Conservation (phyloP, 2,797 vertebrate species). For the Pygocentrus nattereri region DNA sequence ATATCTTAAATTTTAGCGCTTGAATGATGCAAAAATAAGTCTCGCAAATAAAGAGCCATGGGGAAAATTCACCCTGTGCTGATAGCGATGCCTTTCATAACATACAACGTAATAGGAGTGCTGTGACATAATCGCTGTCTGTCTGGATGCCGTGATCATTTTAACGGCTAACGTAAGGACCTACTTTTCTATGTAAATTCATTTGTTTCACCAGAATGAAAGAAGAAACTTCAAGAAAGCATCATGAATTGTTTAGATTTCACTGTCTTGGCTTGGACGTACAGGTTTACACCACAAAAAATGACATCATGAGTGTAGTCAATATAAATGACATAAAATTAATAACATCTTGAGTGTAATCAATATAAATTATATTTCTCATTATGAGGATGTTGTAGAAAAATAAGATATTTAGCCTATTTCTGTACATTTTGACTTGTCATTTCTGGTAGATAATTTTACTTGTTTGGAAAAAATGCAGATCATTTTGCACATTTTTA, state of each 20-base stretch:
- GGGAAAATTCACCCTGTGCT: conserved; percentile 24
- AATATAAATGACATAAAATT: too few species aligned
- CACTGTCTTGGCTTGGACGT: neutral
- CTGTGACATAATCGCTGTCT: conserved; percentile 8
- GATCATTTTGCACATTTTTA: too few species aligned
- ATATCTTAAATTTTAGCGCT: conserved; percentile 49
- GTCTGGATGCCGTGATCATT: neutral
- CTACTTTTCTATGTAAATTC: neutral
- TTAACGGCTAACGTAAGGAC: neutral
- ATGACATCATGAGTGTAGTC: too few species aligned
- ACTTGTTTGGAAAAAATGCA: too few species aligned
- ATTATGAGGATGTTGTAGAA: too few species aligned
- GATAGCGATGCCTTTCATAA: neutral
- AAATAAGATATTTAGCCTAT: too few species aligned
- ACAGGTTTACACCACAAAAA: too few species aligned
- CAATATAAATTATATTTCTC: too few species aligned
- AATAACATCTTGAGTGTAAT: too few species aligned
- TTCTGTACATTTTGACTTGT: too few species aligned
- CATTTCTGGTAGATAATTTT: too few species aligned
- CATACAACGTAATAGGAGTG: neutral
- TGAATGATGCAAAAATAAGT: conserved; percentile 38
- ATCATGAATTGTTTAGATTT: neutral
- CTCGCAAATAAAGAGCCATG: conserved; percentile 42
- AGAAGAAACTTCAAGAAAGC: neutral
- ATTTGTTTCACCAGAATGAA: neutral